Percentiles rank a stretch among this genome's conserved stretches.
phyloP scores from a whole-genome alignment of 2,888 invertebrate genomes.

The Mystacides longicornis region DNA sequence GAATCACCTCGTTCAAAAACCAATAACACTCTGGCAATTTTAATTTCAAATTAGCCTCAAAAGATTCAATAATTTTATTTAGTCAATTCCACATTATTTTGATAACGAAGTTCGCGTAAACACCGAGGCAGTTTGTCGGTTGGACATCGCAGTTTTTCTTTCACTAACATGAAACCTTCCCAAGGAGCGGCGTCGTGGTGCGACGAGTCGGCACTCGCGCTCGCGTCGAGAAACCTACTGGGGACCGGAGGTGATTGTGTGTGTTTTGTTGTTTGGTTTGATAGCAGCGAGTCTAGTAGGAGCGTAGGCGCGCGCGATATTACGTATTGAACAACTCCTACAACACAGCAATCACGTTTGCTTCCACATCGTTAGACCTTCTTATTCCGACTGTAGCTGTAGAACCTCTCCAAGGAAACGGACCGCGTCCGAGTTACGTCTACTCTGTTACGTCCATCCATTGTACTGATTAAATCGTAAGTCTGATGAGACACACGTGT shows the following conservation, averaged over 20 bases:
- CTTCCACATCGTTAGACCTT: neutral
- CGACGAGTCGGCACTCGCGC: slow-evolving; percentile 4
- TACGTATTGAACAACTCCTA: neutral
- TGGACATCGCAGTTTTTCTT: too few relatives aligned
- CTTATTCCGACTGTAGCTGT: neutral
- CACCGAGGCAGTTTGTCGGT: too few relatives aligned
- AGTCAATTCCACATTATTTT: too few relatives aligned
- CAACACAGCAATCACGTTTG: neutral
- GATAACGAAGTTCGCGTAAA: too few relatives aligned
- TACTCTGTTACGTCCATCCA: too few relatives aligned
- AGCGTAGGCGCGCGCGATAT: neutral
- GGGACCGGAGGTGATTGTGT: neutral
- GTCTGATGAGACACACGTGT: too few relatives aligned
- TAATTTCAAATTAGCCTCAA: too few relatives aligned
- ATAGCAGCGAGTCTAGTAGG: neutral
- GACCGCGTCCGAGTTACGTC: too few relatives aligned
- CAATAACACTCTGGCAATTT: too few relatives aligned
- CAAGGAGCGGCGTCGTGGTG: neutral
- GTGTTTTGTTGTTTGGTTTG: neutral
- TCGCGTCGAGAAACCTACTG: slow-evolving; percentile 10
- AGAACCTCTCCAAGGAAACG: neutral
- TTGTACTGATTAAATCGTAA: too few relatives aligned
- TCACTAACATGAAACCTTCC: neutral
- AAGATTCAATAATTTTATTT: too few relatives aligned
- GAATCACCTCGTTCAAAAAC: too few relatives aligned